Evolutionary conservation across 2,888 invertebrate species (phyloP).

Genomic region (Torymus aiolomorphi): DNA sequence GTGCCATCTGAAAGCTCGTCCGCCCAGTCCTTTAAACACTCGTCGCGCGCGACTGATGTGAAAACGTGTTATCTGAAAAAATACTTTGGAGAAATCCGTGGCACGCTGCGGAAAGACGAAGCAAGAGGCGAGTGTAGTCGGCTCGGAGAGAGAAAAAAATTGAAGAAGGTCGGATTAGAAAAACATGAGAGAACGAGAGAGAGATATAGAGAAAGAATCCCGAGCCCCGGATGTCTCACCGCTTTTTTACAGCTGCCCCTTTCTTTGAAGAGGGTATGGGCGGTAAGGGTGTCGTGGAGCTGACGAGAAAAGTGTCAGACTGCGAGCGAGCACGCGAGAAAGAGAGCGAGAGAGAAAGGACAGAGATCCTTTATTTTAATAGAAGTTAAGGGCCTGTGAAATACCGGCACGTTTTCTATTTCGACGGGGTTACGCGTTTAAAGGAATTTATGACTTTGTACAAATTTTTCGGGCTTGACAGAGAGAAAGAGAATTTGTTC

Average conservation of each 20-base stretch:
- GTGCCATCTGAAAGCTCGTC: too few species aligned
- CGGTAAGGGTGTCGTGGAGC: slow-evolving; percentile 5
- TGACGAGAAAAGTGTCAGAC: slow-evolving; percentile 9
- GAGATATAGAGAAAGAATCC: too few species aligned
- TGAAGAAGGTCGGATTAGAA: not conserved
- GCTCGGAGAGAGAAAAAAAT: not conserved
- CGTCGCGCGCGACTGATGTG: too few species aligned
- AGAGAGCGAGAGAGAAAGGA: too few species aligned
- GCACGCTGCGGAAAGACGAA: too few species aligned
- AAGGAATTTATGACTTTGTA: not conserved
- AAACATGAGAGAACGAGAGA: not conserved
- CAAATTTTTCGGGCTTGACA: slow-evolving; percentile 5
- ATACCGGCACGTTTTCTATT: too few species aligned
- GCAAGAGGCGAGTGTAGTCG: too few species aligned
- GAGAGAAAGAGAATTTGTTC: not conserved
- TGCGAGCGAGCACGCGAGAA: too few species aligned
- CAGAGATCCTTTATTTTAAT: slow-evolving; percentile 9
- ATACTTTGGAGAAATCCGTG: too few species aligned
- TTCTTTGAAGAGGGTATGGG: slow-evolving; percentile 31
- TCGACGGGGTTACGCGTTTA: too few species aligned
- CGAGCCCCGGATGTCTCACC: not conserved
- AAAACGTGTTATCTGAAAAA: too few species aligned
- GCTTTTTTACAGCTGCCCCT: slow-evolving; percentile 14
- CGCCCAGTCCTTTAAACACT: too few species aligned
- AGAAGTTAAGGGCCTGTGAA: not conserved